phyloP scores from a whole-genome alignment of 2,113 vertebrate species.

The Shinisaurus crocodilurus region DNA sequence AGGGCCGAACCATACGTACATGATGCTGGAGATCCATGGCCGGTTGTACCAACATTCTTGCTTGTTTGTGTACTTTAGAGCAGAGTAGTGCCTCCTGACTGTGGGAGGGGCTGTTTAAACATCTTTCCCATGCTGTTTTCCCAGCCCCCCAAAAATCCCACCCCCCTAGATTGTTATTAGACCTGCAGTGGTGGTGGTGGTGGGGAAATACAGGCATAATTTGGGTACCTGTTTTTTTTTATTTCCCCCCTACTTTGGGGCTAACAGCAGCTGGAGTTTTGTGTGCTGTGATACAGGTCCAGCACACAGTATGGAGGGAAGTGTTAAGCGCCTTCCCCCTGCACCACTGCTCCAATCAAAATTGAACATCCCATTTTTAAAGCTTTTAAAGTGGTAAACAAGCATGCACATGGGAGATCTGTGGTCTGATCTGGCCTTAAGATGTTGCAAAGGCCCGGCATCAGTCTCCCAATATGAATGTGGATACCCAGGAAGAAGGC shows the following conservation, averaged over 20 bases:
- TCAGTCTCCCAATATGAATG: no score
- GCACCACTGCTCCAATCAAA: neutral
- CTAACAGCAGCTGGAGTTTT: neutral
- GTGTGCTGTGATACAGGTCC: neutral
- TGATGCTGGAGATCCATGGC: neutral
- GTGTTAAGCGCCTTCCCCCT: neutral
- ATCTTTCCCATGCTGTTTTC: neutral
- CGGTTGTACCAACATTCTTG: neutral
- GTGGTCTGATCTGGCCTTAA: neutral
- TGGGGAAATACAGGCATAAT: neutral
- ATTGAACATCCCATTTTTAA: neutral
- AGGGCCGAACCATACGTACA: neutral
- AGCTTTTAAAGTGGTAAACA: neutral
- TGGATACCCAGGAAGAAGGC: no score
- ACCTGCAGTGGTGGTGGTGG: no score
- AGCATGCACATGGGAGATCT: neutral
- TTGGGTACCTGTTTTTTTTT: neutral
- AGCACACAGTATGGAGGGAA: neutral
- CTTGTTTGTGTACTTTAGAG: neutral
- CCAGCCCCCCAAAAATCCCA: neutral
- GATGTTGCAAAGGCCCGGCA: neutral
- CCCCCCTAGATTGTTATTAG: neutral
- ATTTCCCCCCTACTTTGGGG: neutral
- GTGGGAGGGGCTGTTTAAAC: neutral
- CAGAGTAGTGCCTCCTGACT: no score